These are phyloP conservation scores for Drosophila mercatorum DNA, from an alignment of 2,888 invertebrate genomes.

Conservation along the genomic window DNA sequence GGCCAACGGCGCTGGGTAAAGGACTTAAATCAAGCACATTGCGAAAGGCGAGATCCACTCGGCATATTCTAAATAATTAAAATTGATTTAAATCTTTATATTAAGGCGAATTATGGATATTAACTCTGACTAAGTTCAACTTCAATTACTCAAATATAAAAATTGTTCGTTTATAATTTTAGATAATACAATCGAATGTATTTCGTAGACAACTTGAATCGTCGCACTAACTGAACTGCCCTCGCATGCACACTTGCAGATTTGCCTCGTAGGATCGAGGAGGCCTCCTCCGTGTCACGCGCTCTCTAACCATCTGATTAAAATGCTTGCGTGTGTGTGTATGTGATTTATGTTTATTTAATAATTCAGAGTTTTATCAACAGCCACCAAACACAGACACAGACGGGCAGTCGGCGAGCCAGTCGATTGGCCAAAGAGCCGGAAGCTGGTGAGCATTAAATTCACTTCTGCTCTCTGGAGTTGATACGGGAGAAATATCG, in stretches of 20 bases:
- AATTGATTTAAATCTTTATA: background rate
- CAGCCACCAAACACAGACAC: constrained; percentile 37
- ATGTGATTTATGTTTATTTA: constrained; percentile 77
- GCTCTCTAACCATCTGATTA: constrained; percentile 21
- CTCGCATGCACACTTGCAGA: constrained; percentile 14
- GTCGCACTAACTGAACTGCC: constrained; percentile 2
- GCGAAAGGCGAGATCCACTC: background rate
- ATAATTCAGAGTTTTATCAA: constrained; percentile 75
- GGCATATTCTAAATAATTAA: background rate
- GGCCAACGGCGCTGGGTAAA: constrained; percentile 23
- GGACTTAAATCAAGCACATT: constrained; percentile 11
- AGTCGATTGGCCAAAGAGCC: constrained; percentile 12
- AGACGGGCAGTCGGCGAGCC: background rate
- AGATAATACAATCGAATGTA: background rate
- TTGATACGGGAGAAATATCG: constrained; percentile 33
- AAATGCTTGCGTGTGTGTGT: constrained; percentile 28
- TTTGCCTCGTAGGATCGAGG: background rate
- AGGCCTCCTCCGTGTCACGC: constrained; percentile 19
- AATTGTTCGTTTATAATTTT: background rate
- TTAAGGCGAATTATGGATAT: too few species aligned
- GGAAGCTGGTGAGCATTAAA: constrained; percentile 37
- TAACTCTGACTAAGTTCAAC: too few species aligned
- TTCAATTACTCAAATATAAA: background rate
- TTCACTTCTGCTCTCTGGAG: constrained; percentile 32
- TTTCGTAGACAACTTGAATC: background rate